Conservation (phyloP, 1,140 invertebrate genomes). For the Plectus sambesii region DNA sequence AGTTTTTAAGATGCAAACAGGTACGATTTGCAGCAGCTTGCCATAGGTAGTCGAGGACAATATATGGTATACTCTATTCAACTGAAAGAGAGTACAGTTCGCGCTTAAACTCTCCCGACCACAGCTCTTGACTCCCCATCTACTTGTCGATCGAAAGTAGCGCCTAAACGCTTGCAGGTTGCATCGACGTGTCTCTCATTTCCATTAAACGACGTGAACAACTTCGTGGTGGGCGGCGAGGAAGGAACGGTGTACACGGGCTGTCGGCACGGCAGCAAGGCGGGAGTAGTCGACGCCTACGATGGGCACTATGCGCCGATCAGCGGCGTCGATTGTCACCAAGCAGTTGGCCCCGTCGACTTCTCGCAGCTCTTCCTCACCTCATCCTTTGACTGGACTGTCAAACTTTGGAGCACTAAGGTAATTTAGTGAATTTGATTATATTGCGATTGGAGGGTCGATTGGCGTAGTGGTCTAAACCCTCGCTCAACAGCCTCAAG, state of each 20-base stretch:
- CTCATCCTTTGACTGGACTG: conserved; percentile 96
- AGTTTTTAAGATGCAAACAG: too few relatives aligned
- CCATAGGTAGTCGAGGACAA: too few relatives aligned
- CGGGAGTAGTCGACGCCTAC: conserved; percentile 47
- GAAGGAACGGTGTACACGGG: conserved; percentile 86
- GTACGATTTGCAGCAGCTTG: too few relatives aligned
- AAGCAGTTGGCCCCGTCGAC: conserved; percentile 63
- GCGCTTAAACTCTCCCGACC: not conserved
- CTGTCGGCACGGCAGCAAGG: conserved; percentile 64
- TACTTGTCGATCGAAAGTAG: conserved; percentile 14
- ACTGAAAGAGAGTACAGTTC: conserved; percentile 3
- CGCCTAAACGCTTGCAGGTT: conserved; percentile 66
- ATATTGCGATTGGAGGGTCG: too few relatives aligned
- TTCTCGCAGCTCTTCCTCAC: conserved; percentile 91
- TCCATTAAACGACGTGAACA: conserved; percentile 75
- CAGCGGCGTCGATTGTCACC: conserved; percentile 26
- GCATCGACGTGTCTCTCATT: conserved; percentile 85
- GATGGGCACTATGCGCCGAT: conserved; percentile 74
- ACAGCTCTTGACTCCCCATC: conserved; percentile 18
- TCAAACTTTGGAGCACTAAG: conserved; percentile 93
- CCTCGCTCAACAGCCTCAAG: too few relatives aligned
- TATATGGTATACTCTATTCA: not conserved
- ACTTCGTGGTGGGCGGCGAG: conserved; percentile 90
- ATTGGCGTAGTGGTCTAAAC: too few relatives aligned
- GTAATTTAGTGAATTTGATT: too few relatives aligned